A percentile compares a stretch with the other conserved stretches of the same genome.
phyloP scores from a whole-genome alignment of 2,888 invertebrate species.

The Cryptocephalus primarius region DNA sequence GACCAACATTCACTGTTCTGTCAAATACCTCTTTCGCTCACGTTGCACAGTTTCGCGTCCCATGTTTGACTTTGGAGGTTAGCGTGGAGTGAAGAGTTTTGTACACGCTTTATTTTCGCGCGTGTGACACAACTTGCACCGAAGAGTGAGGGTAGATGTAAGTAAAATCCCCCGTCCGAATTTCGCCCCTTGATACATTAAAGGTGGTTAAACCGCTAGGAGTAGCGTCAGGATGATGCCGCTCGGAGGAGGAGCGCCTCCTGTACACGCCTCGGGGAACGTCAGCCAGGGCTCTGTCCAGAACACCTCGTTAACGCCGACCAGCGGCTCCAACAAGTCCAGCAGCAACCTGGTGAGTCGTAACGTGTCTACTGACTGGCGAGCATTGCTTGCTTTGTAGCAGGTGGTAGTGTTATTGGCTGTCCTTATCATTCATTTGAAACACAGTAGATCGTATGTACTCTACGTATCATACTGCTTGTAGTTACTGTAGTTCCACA shows the following conservation, averaged over 20 bases:
- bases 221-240: conserved; percentile 48
- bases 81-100: no score
- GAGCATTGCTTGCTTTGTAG: background rate
- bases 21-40: no score
- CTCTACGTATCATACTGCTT: background rate
- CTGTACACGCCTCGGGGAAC: conserved; percentile 39
- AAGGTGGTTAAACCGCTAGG: conserved; percentile 3
- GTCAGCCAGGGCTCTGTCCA: conserved; percentile 37
- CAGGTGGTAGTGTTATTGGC: no score
- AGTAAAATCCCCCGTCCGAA: no score
- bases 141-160: no score
- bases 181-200: no score
- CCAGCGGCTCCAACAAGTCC: conserved; percentile 47
- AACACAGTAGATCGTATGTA: background rate
- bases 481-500: no score
- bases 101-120: background rate
- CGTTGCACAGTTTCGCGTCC: no score
- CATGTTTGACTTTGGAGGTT: no score
- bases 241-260: conserved; percentile 58
- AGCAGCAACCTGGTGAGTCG: conserved; percentile 38
- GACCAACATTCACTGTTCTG: no score
- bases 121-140: no score
- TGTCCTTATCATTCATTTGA: no score
- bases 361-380: background rate
- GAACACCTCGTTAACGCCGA: conserved; percentile 40